Evolutionary conservation across 2,888 invertebrate genomes (phyloP).

Genomic region (Chydorus sphaericus): DNA sequence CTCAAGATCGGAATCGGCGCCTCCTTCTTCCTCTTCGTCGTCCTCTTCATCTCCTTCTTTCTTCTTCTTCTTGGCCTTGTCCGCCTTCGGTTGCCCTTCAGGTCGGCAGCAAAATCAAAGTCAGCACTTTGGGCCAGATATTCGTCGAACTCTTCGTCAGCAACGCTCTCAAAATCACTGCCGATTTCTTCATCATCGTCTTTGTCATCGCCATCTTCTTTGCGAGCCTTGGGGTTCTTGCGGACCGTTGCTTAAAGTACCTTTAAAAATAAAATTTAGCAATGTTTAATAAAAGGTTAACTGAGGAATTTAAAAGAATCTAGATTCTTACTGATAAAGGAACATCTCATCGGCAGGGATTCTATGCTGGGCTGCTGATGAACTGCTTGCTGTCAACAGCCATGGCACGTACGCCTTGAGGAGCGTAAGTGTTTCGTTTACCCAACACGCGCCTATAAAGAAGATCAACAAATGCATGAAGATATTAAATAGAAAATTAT

Average conservation of each 20-base stretch:
- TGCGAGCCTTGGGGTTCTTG: constrained; percentile 17
- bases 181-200: constrained; percentile 47
- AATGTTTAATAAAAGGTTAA: background rate
- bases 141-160: constrained; percentile 59
- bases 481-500: background rate
- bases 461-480: background rate
- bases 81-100: constrained; percentile 25
- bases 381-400: constrained; percentile 57
- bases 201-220: no score
- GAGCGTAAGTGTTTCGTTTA: constrained; percentile 35
- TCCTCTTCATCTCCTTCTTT: constrained; percentile 26
- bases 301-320: constrained; percentile 6
- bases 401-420: constrained; percentile 51
- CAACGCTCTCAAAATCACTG: constrained; percentile 52
- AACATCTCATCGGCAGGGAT: constrained; percentile 86
- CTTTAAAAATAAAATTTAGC: background rate
- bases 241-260: constrained; percentile 19
- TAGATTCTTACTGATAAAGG: constrained; percentile 53
- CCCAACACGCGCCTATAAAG: constrained; percentile 19
- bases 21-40: constrained; percentile 24
- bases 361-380: constrained; percentile 43
- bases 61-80: constrained; percentile 22
- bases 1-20: constrained; percentile 18
- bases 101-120: constrained; percentile 41
- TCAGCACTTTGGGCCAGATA: constrained; percentile 43